These are phyloP conservation scores for Phortica okadai DNA, from an alignment of 2,888 invertebrate genomes.

Conservation along the genomic window DNA sequence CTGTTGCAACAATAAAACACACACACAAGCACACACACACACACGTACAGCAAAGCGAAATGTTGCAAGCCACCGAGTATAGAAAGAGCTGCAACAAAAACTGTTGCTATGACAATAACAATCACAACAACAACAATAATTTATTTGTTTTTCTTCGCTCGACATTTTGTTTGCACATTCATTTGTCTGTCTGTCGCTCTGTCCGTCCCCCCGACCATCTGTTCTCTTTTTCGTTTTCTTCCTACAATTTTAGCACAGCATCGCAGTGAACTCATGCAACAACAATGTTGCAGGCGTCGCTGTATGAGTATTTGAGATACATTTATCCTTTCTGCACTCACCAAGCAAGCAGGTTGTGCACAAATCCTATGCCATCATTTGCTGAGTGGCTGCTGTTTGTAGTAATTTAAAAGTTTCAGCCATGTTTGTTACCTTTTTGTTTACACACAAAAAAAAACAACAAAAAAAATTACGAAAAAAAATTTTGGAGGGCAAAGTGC, in stretches of 20 bases:
- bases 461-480: slow-evolving; percentile 28
- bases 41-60: background rate
- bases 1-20: slow-evolving; percentile 43
- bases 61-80: slow-evolving; percentile 37
- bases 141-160: slow-evolving; percentile 56
- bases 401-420: slow-evolving; percentile 37
- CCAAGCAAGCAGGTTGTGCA: background rate
- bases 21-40: slow-evolving; percentile 37
- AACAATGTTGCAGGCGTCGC: slow-evolving; percentile 9
- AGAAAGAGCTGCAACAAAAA: slow-evolving; percentile 60
- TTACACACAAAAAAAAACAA: background rate
- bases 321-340: slow-evolving; percentile 1
- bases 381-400: slow-evolving; percentile 34
- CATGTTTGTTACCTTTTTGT: slow-evolving; percentile 52
- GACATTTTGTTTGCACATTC: slow-evolving; percentile 66
- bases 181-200: background rate
- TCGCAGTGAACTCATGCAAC: background rate
- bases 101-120: slow-evolving; percentile 45
- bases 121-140: slow-evolving; percentile 48
- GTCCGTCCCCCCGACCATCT: background rate
- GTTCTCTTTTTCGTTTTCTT: background rate
- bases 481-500: slow-evolving; percentile 59
- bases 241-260: background rate
- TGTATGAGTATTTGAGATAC: background rate
- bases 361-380: slow-evolving; percentile 46